Percentiles rank a stretch among this genome's conserved stretches.
These are phyloP conservation scores for Caenorhabditis wallacei DNA, from an alignment of 2,888 invertebrate species.

Conservation along the genomic window DNA sequence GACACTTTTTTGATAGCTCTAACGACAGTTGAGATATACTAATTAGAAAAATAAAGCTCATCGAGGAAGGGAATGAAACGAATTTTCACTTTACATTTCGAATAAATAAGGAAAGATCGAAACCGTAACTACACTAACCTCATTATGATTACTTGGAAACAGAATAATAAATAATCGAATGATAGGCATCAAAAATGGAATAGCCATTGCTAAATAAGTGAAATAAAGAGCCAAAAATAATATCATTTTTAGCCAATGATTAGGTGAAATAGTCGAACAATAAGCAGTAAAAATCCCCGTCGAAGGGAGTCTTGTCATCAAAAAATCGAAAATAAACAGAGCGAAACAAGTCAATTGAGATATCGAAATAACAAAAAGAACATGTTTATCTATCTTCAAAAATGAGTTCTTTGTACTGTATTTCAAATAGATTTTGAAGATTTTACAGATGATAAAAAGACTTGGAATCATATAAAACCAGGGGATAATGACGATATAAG, in stretches of 20 bases:
- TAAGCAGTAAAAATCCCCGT: constrained; percentile 29
- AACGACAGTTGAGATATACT: too few species aligned
- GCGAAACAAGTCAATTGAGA: constrained; percentile 29
- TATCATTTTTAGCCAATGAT: constrained; percentile 33
- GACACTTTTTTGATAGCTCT: too few species aligned
- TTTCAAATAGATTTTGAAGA: constrained; percentile 26
- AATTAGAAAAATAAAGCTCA: too few species aligned
- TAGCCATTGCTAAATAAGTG: constrained; percentile 32
- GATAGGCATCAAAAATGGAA: constrained; percentile 31
- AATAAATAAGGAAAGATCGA: too few species aligned
- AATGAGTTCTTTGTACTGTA: not conserved
- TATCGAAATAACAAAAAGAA: constrained; percentile 17
- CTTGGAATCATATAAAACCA: constrained; percentile 50
- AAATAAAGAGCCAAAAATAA: constrained; percentile 20
- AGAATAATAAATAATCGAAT: constrained; percentile 20
- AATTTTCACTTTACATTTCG: too few species aligned
- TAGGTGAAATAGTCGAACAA: constrained; percentile 35
- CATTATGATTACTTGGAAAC: constrained; percentile 23
- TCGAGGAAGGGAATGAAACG: too few species aligned
- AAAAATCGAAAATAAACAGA: constrained; percentile 37
- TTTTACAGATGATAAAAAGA: constrained; percentile 17
- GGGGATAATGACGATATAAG: constrained; percentile 27
- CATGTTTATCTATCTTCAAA: constrained; percentile 12
- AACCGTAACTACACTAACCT: too few species aligned
- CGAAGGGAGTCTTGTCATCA: constrained; percentile 29